Percentiles rank a stretch among this genome's conserved stretches.
These are phyloP conservation scores for Lanius ludovicianus DNA, from an alignment of 2,113 vertebrate genomes.

Conservation along the genomic window DNA sequence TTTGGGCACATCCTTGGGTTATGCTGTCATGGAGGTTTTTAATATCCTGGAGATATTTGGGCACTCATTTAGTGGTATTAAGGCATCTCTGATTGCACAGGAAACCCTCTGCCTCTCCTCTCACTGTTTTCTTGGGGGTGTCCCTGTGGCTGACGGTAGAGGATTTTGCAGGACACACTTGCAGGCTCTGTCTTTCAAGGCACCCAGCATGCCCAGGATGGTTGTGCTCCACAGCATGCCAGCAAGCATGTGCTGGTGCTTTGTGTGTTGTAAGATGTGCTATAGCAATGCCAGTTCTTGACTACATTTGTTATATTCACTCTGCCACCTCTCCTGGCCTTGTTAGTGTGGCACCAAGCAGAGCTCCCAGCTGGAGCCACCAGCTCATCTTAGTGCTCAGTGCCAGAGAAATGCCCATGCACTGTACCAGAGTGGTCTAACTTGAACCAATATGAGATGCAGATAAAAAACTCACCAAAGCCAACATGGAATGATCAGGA, in stretches of 20 bases:
- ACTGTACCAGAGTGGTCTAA: not conserved
- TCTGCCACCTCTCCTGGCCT: no score
- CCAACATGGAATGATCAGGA: not conserved
- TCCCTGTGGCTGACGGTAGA: not conserved
- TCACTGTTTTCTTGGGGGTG: not conserved
- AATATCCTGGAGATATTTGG: not conserved
- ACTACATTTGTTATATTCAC: not conserved
- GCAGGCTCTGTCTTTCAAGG: not conserved
- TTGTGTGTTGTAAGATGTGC: not conserved
- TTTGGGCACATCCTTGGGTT: not conserved
- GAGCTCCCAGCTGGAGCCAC: not conserved
- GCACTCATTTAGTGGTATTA: not conserved
- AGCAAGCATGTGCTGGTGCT: not conserved
- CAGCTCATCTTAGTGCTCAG: fast-evolving
- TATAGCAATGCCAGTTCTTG: not conserved
- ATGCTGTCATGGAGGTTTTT: not conserved
- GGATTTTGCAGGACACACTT: not conserved
- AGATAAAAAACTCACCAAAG: not conserved
- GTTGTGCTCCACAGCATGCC: not conserved
- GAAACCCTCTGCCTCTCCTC: not conserved
- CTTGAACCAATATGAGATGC: fast-evolving
- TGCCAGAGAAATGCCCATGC: fast-evolving
- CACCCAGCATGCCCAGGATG: not conserved
- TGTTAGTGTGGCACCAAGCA: fast-evolving
- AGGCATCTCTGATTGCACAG: not conserved